Conservation (phyloP, 2,113 vertebrate genomes). For the Larimichthys polyactis region DNA sequence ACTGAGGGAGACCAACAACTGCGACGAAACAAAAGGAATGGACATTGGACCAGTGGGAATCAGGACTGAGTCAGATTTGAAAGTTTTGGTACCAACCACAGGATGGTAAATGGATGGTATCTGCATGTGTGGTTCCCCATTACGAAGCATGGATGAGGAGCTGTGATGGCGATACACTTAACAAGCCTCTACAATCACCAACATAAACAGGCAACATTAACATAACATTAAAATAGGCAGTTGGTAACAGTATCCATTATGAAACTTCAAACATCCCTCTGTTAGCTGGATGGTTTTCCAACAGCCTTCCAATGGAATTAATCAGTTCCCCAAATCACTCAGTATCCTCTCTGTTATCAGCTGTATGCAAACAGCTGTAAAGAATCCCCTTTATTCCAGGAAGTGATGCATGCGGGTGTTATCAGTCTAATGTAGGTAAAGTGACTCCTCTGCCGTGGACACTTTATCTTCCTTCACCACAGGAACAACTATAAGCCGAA, state of each 20-base stretch:
- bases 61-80: too few relatives aligned
- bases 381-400: slow-evolving; percentile 53
- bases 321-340: slow-evolving; percentile 8
- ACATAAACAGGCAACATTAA: too few relatives aligned
- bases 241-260: not conserved
- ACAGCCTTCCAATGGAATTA: not conserved
- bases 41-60: too few relatives aligned
- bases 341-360: slow-evolving; percentile 32
- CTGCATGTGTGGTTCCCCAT: too few relatives aligned
- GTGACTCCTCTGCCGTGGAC: not conserved
- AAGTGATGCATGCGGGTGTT: slow-evolving; percentile 27
- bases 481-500: not conserved
- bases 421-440: not conserved
- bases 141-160: too few relatives aligned
- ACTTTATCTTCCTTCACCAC: not conserved
- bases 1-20: too few relatives aligned
- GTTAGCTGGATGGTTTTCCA: not conserved
- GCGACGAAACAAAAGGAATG: too few relatives aligned
- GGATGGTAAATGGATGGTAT: too few relatives aligned
- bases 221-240: too few relatives aligned
- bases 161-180: too few relatives aligned
- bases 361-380: slow-evolving; percentile 32
- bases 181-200: too few relatives aligned
- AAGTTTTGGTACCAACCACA: too few relatives aligned
- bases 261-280: not conserved